Base-by-base conservation (phyloP, 2,888 invertebrate genomes). In the Eristalis tenax region DNA sequence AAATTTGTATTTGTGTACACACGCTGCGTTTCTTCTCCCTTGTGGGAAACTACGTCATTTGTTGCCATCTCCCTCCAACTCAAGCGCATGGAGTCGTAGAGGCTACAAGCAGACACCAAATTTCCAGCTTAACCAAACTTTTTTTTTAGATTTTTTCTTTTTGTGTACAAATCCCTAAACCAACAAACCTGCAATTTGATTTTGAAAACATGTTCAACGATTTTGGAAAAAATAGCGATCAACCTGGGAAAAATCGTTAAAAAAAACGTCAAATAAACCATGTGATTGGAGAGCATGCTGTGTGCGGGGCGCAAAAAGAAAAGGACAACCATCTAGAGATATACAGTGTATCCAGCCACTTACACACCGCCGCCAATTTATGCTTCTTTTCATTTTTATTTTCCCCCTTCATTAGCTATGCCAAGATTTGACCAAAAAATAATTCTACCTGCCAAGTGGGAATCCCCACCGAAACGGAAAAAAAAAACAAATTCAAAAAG, bases 351-450 rank as follows among this genome's bases (percentile, higher is more conserved):
- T 11, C 66, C 70, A 70, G 65, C 90, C 89, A 90, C 89, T 90
- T 77, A 69, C 71, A 75, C 56, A 38, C 43, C 78, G 75, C 75
- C 59, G 89, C 89, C 89, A 91, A 91, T 50, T 50, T 50, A 10
- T 43, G 15, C 73, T 89, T 89, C 81, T 80, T 74, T 43, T 57
- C 10, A 4, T 32, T 32, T 32, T 5, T 15, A 32, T 26, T 66
- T 59, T 50, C n/a, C n/a, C 50, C 6, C n/a, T 50, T 50, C n/a
- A 50, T 50, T 50, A 50, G 50, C 50, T n/a, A 8, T 50, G 50
- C 8, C 13, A 11, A 18, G 50, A 50, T 50, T 50, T 50, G 50
- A 3, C 28, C 43, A 22, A 66, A 68, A 65, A 32, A 71, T 32
- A 50, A 35, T 32, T 32, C 15, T 75, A 38, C n/a, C 10, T 40